Evolutionary conservation across 1,140 invertebrate species (phyloP), one percentile per base, ranked within the genome.

Genomic region (Coptotermes formosanus): DNA sequence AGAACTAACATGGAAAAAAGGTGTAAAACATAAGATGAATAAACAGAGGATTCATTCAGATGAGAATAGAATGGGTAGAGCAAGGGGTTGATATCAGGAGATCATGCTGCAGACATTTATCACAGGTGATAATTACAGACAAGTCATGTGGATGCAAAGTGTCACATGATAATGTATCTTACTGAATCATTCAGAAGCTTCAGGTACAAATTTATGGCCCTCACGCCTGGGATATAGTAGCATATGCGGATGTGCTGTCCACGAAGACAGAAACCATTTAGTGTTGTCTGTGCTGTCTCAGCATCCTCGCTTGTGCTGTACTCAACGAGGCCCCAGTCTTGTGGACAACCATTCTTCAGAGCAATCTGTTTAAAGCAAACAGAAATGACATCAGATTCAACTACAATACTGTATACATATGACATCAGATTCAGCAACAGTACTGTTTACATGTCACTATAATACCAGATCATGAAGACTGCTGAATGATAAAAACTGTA

Each of bases 271-370:
- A 90, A 89, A 43, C 90, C 90, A 84, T 92, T 90, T 21, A 93
- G 87, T 43, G 89, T 87, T 32, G 89, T 87, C 88, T 92, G 91
- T 3, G 92, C 92, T 82, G 88, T 89, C 88, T 94, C 93, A 9
- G 93, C 93, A 86, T 93, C 92, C 64, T 92, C 91, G 48, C 90
- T 88, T 43, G 89, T 89, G 23, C 89, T 90, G 86, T 92, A 94
- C 88, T 94, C 93, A 7, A 94, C 92, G 25, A 94, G 91, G 84
- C 92, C 93, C 92, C 92, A 93, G 83, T 93, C 92, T 85, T 93
- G 90, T 8, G 92, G 91, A 84, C 91, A 91, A 14, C 92, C 92
- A 87, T 93, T 92, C 87, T 91, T 92, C 88, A 93, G 90, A n/a
- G 93, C 92, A 89, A 94, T 93, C 93, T 94, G 89, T 38, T 55